These are phyloP conservation scores for Oreochromis aureus DNA, from an alignment of 2,113 vertebrate genomes.

Conservation along the genomic window DNA sequence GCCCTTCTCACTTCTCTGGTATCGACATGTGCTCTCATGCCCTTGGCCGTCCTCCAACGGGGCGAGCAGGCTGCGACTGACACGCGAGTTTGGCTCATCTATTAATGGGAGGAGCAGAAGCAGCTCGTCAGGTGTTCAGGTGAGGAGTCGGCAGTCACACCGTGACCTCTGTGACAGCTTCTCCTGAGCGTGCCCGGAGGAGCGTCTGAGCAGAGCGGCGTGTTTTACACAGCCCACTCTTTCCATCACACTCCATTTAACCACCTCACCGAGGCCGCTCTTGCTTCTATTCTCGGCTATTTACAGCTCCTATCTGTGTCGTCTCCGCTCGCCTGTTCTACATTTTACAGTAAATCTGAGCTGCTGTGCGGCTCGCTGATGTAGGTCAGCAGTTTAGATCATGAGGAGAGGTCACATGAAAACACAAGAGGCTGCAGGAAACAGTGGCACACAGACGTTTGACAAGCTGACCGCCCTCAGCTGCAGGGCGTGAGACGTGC, in stretches of 20 bases:
- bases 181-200: not conserved
- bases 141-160: not conserved
- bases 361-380: not conserved
- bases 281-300: not conserved
- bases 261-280: not conserved
- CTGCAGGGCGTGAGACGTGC: not conserved
- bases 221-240: not conserved
- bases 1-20: not conserved
- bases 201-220: not conserved
- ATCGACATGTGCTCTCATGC: not conserved
- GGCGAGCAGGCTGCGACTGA: not conserved
- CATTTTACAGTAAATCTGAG: not conserved
- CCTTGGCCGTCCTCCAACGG: not conserved
- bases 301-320: not conserved
- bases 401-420: not conserved
- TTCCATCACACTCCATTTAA: not conserved
- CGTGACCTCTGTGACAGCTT: not conserved
- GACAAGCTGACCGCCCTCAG: not conserved
- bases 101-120: not conserved
- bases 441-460: not conserved
- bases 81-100: slow-evolving; percentile 4
- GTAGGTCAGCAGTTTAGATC: not conserved
- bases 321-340: not conserved
- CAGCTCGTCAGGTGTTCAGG: not conserved
- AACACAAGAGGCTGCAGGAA: not conserved